Base-by-base conservation (phyloP, 1,140 invertebrate genomes). In the Cheumatopsyche charites region DNA sequence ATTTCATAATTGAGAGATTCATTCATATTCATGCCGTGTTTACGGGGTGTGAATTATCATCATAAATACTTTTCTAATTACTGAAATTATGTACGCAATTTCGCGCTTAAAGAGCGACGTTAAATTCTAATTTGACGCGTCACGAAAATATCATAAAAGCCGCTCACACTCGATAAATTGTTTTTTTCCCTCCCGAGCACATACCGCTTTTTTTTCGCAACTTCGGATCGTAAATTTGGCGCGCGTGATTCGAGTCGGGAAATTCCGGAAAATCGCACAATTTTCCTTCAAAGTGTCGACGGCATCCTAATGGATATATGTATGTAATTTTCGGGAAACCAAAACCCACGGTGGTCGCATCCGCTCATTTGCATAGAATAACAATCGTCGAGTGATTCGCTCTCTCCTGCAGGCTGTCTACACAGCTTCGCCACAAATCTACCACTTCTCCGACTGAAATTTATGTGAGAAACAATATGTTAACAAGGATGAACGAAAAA, bases 361-460 rank as follows among this genome's bases (percentile, higher is more conserved):
- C 66, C 71, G 42, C 67, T 68, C 52, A 75, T 75, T 75, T 75
- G 74, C 74, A 75, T 75, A 75, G 74, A 75, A 75, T 75, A 75
- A 75, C 74, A 75, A 75, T 73, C 68, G 74, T 55, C 71, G 74
- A 75, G 71, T 73, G 74, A 65, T 75, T 71, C 67, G 61, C 70
- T 61, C 63, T 52, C 63, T 66, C 62, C 29, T 63, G 15, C 15
- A 9, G 63, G 47, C 49, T 68, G 66, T 68, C 66, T 68, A 68
- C 66, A 68, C 66, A 55, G 25, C 36, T 52, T 43, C 36, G 29
- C 47, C 49, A 45, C 66, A 68, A 55, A 68, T 68, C 49, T 62
- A 71, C 55, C 25, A 19, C 36, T 15, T 19, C 26, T 36, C 43
- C 21, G 36, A 43, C 55, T 47, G 49, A 49, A 49, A 52, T 58